Conservation (phyloP, 1,140 invertebrate genomes). For the Eubasilissa regina region DNA sequence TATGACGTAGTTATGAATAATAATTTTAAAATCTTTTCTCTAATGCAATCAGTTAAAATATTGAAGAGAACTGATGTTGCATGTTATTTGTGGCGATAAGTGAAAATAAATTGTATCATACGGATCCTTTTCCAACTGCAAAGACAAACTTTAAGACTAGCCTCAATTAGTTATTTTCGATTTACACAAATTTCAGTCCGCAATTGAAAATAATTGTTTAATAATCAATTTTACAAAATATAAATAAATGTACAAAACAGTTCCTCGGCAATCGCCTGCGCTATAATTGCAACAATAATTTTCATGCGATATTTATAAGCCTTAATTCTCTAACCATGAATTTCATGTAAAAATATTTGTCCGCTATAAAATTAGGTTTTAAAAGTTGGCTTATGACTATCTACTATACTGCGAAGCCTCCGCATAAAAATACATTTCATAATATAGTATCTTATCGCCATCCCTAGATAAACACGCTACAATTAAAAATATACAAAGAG, state of each 20-base stretch:
- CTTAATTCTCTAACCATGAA: neutral
- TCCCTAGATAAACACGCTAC: neutral
- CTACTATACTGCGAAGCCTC: slow-evolving; percentile 31
- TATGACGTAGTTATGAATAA: too few relatives aligned
- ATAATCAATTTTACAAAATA: neutral
- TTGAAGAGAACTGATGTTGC: too few relatives aligned
- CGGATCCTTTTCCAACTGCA: neutral
- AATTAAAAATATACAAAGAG: too few relatives aligned
- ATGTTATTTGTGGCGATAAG: too few relatives aligned
- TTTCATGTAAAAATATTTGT: slow-evolving; percentile 32
- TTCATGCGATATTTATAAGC: neutral
- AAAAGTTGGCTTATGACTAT: slow-evolving; percentile 12
- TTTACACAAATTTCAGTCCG: neutral
- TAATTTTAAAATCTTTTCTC: too few relatives aligned
- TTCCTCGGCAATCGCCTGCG: too few relatives aligned
- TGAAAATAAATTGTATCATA: neutral
- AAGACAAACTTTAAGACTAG: neutral
- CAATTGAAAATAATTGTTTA: neutral
- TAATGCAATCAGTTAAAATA: too few relatives aligned
- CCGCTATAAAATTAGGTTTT: slow-evolving; percentile 28
- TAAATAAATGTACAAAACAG: neutral
- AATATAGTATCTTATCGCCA: neutral
- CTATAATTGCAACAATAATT: neutral
- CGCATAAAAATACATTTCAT: slow-evolving; percentile 27
- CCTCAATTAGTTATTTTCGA: neutral